Evolutionary conservation across 30 jellyfish, hydroid and myxozoan genomes (phyloP).

Genomic region (Aurelia aurita): DNA sequence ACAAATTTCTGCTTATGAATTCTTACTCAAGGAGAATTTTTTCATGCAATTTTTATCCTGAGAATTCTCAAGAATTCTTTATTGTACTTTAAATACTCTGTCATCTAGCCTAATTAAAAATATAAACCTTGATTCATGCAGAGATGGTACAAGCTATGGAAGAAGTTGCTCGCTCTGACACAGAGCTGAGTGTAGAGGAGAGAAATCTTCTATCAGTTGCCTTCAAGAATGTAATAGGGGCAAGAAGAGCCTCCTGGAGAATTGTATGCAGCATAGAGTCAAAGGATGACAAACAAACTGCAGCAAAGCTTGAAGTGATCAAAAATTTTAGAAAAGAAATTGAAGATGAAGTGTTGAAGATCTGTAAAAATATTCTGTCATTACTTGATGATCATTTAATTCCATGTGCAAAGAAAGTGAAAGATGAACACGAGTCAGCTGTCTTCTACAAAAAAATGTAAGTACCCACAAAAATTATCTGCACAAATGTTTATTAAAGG

Average conservation of each 20-base stretch:
- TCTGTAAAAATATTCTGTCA: constrained; percentile 86
- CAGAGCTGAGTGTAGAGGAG: constrained; percentile 89
- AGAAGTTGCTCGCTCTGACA: constrained; percentile 87
- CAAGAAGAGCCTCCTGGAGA: constrained; percentile 99
- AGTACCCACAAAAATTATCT: constrained; percentile 22
- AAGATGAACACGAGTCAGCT: constrained; percentile 67
- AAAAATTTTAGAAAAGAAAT: constrained; percentile 60
- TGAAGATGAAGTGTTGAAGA: constrained; percentile 85
- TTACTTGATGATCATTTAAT: constrained; percentile 86
- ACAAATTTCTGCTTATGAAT: too few relatives aligned
- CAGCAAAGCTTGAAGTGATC: constrained; percentile 45
- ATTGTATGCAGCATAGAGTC: constrained; percentile 80
- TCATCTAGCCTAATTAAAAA: too few relatives aligned
- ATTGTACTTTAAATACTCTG: too few relatives aligned
- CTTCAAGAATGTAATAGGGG: constrained; percentile 96
- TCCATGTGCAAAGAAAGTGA: constrained; percentile 50
- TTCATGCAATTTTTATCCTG: too few relatives aligned
- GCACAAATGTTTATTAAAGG: too few relatives aligned
- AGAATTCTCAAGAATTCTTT: too few relatives aligned
- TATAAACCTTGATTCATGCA: neutral
- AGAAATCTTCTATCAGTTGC: constrained; percentile 98
- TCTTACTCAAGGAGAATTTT: too few relatives aligned
- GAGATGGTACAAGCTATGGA: constrained; percentile 98
- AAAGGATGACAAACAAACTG: constrained; percentile 37
- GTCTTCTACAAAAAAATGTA: constrained; percentile 97